Percentiles rank a stretch among this genome's conserved stretches.
Conservation (phyloP, 2,797 vertebrate genomes). For the Dallia pectoralis region DNA sequence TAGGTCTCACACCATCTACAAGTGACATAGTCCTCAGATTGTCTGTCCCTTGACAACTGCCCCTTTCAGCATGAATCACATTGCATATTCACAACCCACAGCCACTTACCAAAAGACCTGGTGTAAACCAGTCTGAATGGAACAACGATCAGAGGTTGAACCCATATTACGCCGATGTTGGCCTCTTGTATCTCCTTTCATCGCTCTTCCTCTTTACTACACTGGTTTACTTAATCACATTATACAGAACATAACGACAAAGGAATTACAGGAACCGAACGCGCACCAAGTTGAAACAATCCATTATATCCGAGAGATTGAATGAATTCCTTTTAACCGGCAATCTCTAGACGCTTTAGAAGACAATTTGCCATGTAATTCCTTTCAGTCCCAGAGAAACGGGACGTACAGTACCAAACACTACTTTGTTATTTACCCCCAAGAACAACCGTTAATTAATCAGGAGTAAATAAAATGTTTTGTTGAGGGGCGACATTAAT, state of each 20-base stretch:
- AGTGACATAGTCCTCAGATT: neutral
- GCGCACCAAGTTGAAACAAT: constrained; percentile 68
- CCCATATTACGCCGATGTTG: constrained; percentile 28
- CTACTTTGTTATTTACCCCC: constrained; percentile 47
- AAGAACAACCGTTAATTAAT: constrained; percentile 79
- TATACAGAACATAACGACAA: constrained; percentile 67
- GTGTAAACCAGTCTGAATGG: constrained; percentile 24
- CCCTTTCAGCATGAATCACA: neutral
- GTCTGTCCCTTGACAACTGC: neutral
- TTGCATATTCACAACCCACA: constrained; percentile 27
- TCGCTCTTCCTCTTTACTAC: constrained; percentile 42
- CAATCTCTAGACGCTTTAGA: constrained; percentile 72
- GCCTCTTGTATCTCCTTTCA: constrained; percentile 48
- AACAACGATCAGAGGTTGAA: constrained; percentile 30
- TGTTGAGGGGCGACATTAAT: constrained; percentile 87
- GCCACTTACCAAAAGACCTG: constrained; percentile 13
- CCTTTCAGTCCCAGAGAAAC: constrained; percentile 74
- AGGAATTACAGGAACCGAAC: constrained; percentile 74
- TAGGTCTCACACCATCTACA: neutral
- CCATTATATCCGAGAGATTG: constrained; percentile 74
- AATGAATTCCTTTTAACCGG: constrained; percentile 76
- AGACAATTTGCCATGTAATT: constrained; percentile 84
- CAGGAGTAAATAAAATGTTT: constrained; percentile 93
- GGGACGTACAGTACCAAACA: constrained; percentile 44
- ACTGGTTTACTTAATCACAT: constrained; percentile 59